These are phyloP conservation scores for Xenopus petersii DNA, from an alignment of 2,797 vertebrate species.

Conservation along the genomic window DNA sequence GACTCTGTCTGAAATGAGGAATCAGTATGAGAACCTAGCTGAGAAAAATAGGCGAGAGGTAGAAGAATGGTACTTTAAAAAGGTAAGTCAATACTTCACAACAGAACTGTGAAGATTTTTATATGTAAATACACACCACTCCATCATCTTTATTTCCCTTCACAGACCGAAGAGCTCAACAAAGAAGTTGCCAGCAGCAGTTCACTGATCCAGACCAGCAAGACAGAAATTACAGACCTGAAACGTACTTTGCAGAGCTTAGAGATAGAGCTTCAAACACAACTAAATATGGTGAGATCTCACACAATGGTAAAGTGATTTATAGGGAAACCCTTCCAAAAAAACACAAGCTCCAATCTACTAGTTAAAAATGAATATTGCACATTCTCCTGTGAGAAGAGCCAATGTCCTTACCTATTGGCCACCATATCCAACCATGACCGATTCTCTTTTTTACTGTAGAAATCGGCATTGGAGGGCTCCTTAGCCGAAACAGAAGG, in stretches of 20 bases:
- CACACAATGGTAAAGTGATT: too few species aligned
- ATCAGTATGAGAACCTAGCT: slow-evolving; percentile 77
- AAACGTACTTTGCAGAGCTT: slow-evolving; percentile 79
- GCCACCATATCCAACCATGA: not conserved
- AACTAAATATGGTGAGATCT: slow-evolving; percentile 80
- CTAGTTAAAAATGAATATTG: too few species aligned
- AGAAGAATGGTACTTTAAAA: slow-evolving; percentile 82
- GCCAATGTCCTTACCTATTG: too few species aligned
- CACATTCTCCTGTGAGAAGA: too few species aligned
- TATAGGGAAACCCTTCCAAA: too few species aligned
- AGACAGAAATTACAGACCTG: slow-evolving; percentile 78
- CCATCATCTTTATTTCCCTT: not conserved
- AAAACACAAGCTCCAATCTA: too few species aligned
- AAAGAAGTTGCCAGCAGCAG: slow-evolving; percentile 69
- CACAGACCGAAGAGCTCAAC: slow-evolving; percentile 76
- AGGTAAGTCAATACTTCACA: slow-evolving; percentile 62
- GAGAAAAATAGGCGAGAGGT: slow-evolving; percentile 78
- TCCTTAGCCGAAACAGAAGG: slow-evolving; percentile 80
- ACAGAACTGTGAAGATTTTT: not conserved
- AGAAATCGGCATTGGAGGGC: slow-evolving; percentile 86
- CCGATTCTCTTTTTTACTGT: slow-evolving; percentile 9
- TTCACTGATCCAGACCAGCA: slow-evolving; percentile 66
- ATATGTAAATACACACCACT: not conserved
- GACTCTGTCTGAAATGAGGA: slow-evolving; percentile 73
- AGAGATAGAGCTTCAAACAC: slow-evolving; percentile 85